A percentile compares a stretch with the other conserved stretches of the same genome.
Evolutionary conservation across 2,888 invertebrate species (phyloP).

Genomic region (Lacanobia oleracea): DNA sequence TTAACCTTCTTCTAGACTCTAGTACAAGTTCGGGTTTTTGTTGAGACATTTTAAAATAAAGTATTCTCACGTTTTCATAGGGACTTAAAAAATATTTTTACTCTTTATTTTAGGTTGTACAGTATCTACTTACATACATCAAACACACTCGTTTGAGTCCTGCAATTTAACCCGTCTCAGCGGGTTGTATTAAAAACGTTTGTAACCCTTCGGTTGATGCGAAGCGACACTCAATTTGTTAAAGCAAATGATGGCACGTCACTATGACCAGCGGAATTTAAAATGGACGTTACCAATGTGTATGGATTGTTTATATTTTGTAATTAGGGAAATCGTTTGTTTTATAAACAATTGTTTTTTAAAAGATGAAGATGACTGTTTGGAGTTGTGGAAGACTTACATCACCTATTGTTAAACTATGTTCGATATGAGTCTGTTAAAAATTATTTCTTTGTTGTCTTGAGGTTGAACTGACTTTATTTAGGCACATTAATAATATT

Average conservation of each 20-base stretch:
- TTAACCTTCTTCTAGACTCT: too few species aligned
- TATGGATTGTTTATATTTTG: background rate
- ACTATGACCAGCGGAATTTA: conserved; percentile 28
- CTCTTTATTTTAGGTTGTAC: background rate
- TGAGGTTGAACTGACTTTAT: too few species aligned
- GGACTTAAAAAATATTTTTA: background rate
- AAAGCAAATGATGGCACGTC: conserved; percentile 60
- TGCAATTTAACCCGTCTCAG: conserved; percentile 68
- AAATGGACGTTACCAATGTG: background rate
- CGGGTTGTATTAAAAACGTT: conserved; percentile 72
- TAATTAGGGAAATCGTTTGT: background rate
- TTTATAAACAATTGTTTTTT: too few species aligned
- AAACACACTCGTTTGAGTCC: conserved; percentile 13
- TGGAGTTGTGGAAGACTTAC: too few species aligned
- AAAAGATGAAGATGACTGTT: too few species aligned
- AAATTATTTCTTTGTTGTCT: too few species aligned
- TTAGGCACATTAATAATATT: too few species aligned
- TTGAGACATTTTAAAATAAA: too few species aligned
- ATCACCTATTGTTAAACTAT: too few species aligned
- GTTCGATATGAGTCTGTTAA: too few species aligned
- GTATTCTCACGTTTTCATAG: too few species aligned
- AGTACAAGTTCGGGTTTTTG: too few species aligned
- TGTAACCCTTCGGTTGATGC: conserved; percentile 70
- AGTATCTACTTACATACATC: conserved; percentile 21
- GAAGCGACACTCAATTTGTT: conserved; percentile 84